Base-by-base conservation (phyloP, 2,888 invertebrate genomes). In the Euzophera pinguis region DNA sequence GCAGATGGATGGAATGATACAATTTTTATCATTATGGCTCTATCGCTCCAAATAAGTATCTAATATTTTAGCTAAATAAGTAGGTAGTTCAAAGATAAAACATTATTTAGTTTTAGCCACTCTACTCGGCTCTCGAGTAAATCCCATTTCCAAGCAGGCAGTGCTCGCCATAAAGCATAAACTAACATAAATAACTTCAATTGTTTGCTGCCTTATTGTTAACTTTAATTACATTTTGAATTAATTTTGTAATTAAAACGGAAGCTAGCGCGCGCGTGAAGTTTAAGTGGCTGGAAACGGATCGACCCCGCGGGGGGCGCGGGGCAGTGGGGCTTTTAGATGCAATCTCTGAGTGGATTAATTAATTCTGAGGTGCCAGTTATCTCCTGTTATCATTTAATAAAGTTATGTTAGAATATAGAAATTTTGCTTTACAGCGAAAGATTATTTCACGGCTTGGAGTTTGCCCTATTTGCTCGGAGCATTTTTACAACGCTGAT, bases 181-280 rank as follows among this genome's bases (percentile, higher is more conserved):
- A 90, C 90, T 89, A 87, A 90, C 89, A 90, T 90, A 90, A 89
- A 91, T 90, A 90, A 90, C 91, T 89, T 90, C 90, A 90, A 91
- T 90, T 91, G 91, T 91, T 91, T 85, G 90, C 88, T 81, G 88
- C 87, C 89, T 90, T 90, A 91, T 91, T 91, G 91, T 91, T 90
- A 91, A 90, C 88, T 91, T 91, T 91, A 91, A 91, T 91, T 91
- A 91, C 91, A 90, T 90, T 91, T 90, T 91, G 90, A 91, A 91
- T 91, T 91, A 91, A 91, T 91, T 91, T 91, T 88, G 90, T 90
- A 91, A 91, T 91, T 91, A 91, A 91, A 91, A 90, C 91, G 90
- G 91, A 91, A 90, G 91, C 90, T 89, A 86, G 88, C 88, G 89
- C 85, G 87, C 84, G 82, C 87, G 89, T 89, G 88, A 89, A 90